Conservation (phyloP, 2,888 invertebrate genomes). For the Nymphalis c-album region DNA sequence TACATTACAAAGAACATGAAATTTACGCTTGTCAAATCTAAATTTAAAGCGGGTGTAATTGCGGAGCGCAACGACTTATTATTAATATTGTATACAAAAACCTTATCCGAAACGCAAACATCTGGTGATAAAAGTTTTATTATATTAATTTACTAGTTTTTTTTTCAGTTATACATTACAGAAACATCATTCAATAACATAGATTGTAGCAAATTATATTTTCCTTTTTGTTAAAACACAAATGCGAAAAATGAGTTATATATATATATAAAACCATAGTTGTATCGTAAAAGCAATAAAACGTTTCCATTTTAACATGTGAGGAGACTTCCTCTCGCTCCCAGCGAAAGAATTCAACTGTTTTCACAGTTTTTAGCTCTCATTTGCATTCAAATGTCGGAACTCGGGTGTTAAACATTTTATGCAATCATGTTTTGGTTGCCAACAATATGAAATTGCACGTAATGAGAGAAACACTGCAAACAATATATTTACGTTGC, state of each 20-base stretch:
- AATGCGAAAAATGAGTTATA: constrained; percentile 2
- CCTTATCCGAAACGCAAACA: too few relatives aligned
- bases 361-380: constrained; percentile 34
- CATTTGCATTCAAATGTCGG: constrained; percentile 39
- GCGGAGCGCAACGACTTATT: too few relatives aligned
- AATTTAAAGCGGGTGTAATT: too few relatives aligned
- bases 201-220: background rate
- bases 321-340: constrained; percentile 17
- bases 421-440: constrained; percentile 38
- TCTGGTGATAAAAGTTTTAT: too few relatives aligned
- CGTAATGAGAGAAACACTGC: constrained; percentile 32
- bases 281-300: constrained; percentile 18
- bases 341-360: constrained; percentile 28
- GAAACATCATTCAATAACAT: too few relatives aligned
- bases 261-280: constrained; percentile 15
- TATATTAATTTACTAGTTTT: too few relatives aligned
- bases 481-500: constrained; percentile 33
- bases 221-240: background rate
- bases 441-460: constrained; percentile 37
- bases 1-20: too few relatives aligned
- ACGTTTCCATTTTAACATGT: constrained; percentile 18
- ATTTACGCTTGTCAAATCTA: too few relatives aligned
- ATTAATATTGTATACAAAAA: too few relatives aligned
- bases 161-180: too few relatives aligned
- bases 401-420: constrained; percentile 37